Evolutionary conservation across 2,888 invertebrate genomes (phyloP), one percentile per base, ranked within the genome.

Genomic region (Cryptops parisi): DNA sequence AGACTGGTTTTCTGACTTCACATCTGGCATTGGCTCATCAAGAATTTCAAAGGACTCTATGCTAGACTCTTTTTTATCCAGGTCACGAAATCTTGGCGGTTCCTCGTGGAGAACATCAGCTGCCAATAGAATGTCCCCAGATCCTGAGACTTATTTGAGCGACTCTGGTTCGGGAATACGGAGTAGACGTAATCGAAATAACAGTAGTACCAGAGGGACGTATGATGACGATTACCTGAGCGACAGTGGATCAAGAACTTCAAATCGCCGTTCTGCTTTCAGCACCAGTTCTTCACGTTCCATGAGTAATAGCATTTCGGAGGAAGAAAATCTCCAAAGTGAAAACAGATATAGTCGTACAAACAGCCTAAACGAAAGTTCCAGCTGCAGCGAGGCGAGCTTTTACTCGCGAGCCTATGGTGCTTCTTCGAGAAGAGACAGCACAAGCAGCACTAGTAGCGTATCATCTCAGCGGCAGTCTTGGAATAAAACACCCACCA

Each of bases 281-380:
- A 33, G 33, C 33, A 33, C 6, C 15, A 46, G 24, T 22, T 46
- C 19, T 23, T 46, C 46, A 22, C 46, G 46, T 46, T 46, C 46
- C 9, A 19, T 46, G 4, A 46, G 24, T 17, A 12, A 9, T 4
- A 46, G 46, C 23, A 46, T 46, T 6, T 22, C 22, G 9, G 46
- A 46, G 24, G 46, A 46, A 46, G 46, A 46, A 6, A 9, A 9
- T 46, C n/a, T n/a, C n/a, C n/a, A n/a, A n/a, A n/a, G n/a, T n/a
- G n/a, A n/a, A n/a, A n/a, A n/a, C n/a, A n/a, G n/a, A n/a, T n/a
- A n/a, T n/a, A n/a, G n/a, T n/a, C n/a, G n/a, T n/a, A n/a, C n/a
- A n/a, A n/a, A n/a, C n/a, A n/a, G n/a, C n/a, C n/a, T n/a, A n/a
- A n/a, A n/a, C n/a, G n/a, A n/a, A n/a, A n/a, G n/a, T n/a, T n/a